phyloP scores from a whole-genome alignment of 2,888 invertebrate genomes.

The Chrysina gloriosa region DNA sequence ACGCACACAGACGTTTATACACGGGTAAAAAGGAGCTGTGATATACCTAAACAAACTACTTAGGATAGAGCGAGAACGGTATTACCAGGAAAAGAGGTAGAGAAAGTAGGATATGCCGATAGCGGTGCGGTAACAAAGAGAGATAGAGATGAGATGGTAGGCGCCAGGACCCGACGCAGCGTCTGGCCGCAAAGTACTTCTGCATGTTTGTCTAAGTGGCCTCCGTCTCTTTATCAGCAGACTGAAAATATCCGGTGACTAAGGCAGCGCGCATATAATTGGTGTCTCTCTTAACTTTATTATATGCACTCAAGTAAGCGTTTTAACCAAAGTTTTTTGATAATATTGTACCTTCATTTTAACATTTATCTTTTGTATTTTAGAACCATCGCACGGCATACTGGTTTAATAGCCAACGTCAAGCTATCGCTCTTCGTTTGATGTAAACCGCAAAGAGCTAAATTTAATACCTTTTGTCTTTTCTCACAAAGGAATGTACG shows the following conservation, averaged over 20 bases:
- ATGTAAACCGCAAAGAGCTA: slow-evolving; percentile 11
- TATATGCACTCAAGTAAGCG: slow-evolving; percentile 17
- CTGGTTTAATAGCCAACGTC: slow-evolving; percentile 1
- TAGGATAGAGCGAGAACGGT: slow-evolving; percentile 11
- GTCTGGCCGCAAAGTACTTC: slow-evolving; percentile 58
- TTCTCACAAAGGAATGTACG: not conserved
- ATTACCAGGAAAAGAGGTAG: slow-evolving; percentile 12
- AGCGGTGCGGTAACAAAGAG: slow-evolving; percentile 20
- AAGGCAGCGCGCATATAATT: slow-evolving; percentile 33
- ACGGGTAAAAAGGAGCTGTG: not conserved
- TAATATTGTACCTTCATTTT: slow-evolving; percentile 6
- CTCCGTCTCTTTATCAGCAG: slow-evolving; percentile 53
- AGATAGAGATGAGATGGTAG: slow-evolving; percentile 42
- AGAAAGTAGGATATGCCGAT: slow-evolving; percentile 32
- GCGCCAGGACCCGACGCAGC: slow-evolving; percentile 55
- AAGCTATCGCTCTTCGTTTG: slow-evolving; percentile 8
- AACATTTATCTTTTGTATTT: slow-evolving; percentile 23
- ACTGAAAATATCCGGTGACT: slow-evolving; percentile 38
- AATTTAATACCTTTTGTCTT: not conserved
- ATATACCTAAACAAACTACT: slow-evolving; percentile 21
- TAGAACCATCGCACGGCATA: not conserved
- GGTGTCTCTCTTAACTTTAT: slow-evolving; percentile 34
- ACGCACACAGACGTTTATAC: not conserved
- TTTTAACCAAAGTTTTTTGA: slow-evolving; percentile 16
- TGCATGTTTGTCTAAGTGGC: slow-evolving; percentile 58